phyloP scores from a whole-genome alignment of 2,888 invertebrate genomes.

The Isoperla grammatica region DNA sequence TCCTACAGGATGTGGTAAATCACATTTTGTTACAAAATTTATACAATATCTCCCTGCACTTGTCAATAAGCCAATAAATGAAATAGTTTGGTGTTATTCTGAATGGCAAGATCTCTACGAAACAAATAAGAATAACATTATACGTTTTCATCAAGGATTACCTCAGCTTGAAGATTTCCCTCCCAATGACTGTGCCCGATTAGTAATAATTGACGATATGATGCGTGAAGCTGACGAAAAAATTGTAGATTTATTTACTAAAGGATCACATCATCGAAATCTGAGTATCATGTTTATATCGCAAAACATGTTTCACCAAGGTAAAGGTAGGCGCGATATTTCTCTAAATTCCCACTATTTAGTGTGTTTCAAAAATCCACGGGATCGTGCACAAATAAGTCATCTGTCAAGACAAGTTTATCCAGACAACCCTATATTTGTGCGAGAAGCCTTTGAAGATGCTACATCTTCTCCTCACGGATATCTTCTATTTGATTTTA shows the following conservation, averaged over 20 bases:
- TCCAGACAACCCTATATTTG: constrained; percentile 29
- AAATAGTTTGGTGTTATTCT: background rate
- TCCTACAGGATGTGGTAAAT: constrained; percentile 4
- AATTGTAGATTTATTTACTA: constrained; percentile 9
- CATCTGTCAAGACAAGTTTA: constrained; percentile 29
- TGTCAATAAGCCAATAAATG: background rate
- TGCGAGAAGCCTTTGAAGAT: constrained; percentile 30
- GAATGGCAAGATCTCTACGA: background rate
- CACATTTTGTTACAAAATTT: background rate
- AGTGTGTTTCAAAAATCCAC: constrained; percentile 32
- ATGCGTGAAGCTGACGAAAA: background rate
- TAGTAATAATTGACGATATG: constrained; percentile 6
- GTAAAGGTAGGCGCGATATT: constrained; percentile 31
- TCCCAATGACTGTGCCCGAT: background rate
- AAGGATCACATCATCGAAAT: constrained; percentile 7
- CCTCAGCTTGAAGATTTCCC: background rate
- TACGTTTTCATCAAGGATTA: constrained; percentile 5
- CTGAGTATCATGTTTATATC: constrained; percentile 29
- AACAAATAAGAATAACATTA: background rate
- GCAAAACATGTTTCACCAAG: constrained; percentile 33
- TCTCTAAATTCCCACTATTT: constrained; percentile 33
- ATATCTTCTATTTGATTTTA: constrained; percentile 31
- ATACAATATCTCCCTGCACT: background rate
- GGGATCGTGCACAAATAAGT: constrained; percentile 30
- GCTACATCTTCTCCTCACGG: constrained; percentile 29